A percentile compares a stretch with the other conserved stretches of the same genome.
These are phyloP conservation scores for Campoletis raptor DNA, from an alignment of 2,888 invertebrate species.

Conservation along the genomic window DNA sequence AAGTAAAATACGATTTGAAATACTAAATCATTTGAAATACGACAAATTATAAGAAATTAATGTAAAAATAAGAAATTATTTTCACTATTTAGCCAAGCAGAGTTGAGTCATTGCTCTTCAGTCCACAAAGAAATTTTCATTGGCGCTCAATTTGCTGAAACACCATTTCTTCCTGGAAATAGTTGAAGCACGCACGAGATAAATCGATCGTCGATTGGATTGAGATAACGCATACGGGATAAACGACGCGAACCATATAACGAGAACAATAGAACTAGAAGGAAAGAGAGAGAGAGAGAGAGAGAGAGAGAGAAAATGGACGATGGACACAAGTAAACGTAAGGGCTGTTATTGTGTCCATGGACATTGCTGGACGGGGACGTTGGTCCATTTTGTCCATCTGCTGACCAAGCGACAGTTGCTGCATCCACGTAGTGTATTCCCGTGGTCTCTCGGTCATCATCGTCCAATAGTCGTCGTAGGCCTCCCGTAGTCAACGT, in stretches of 20 bases:
- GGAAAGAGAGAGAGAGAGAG: conserved; percentile 27
- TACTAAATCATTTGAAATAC: too few species aligned
- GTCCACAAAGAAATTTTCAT: neutral
- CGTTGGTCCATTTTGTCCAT: conserved; percentile 83
- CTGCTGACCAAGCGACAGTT: conserved; percentile 82
- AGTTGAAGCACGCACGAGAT: conserved; percentile 39
- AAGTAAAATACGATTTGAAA: too few species aligned
- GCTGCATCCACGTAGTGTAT: conserved; percentile 49
- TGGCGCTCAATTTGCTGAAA: conserved; percentile 20
- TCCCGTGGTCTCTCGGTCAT: conserved; percentile 61
- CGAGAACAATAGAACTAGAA: conserved; percentile 60
- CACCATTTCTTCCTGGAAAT: conserved; percentile 37
- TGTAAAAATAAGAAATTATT: neutral
- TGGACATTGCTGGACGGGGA: conserved; percentile 74
- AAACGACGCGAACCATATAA: conserved; percentile 66
- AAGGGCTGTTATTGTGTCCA: conserved; percentile 80
- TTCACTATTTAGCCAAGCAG: neutral
- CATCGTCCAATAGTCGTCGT: conserved; percentile 52
- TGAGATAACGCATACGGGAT: conserved; percentile 45
- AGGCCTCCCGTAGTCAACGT: conserved; percentile 35
- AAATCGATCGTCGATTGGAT: conserved; percentile 61
- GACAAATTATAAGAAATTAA: neutral
- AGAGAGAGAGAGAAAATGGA: conserved; percentile 28
- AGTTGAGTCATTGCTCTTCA: neutral
- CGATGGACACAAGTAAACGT: conserved; percentile 60